Percentiles rank a stretch among this genome's conserved stretches.
Conservation (phyloP, 1,140 invertebrate species). For the Plectus sambesii region DNA sequence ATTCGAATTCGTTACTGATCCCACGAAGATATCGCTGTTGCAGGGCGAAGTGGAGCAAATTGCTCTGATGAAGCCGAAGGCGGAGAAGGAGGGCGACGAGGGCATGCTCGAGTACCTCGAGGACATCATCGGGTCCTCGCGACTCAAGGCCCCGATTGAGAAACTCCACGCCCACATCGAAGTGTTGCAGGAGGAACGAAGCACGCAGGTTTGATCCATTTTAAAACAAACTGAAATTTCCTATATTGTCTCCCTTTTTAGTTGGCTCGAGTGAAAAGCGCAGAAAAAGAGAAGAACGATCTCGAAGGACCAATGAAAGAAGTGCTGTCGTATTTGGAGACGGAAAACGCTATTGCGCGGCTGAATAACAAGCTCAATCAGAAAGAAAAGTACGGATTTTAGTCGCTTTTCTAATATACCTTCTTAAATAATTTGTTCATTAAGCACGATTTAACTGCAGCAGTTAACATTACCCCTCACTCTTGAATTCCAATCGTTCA, state of each 20-base stretch:
- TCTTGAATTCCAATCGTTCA: too few relatives aligned
- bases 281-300: constrained; percentile 76
- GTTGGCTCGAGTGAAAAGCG: constrained; percentile 71
- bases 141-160: constrained; percentile 65
- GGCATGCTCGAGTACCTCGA: constrained; percentile 97
- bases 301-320: constrained; percentile 54
- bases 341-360: constrained; percentile 30
- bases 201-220: constrained; percentile 52
- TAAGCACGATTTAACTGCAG: too few relatives aligned
- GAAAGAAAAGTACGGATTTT: too few relatives aligned
- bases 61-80: constrained; percentile 96
- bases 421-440: too few relatives aligned
- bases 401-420: too few relatives aligned
- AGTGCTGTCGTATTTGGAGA: constrained; percentile 17
- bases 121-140: constrained; percentile 86
- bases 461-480: too few relatives aligned
- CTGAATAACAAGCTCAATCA: not conserved
- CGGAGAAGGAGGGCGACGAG: constrained; percentile 61
- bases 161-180: constrained; percentile 66
- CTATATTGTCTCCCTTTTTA: constrained; percentile 21
- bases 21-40: constrained; percentile 2
- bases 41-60: constrained; percentile 99
- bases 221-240: constrained; percentile 6
- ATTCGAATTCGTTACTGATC: not conserved
- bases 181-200: constrained; percentile 48